Conservation (phyloP, 2,888 invertebrate species). For the Junonia oenone region DNA sequence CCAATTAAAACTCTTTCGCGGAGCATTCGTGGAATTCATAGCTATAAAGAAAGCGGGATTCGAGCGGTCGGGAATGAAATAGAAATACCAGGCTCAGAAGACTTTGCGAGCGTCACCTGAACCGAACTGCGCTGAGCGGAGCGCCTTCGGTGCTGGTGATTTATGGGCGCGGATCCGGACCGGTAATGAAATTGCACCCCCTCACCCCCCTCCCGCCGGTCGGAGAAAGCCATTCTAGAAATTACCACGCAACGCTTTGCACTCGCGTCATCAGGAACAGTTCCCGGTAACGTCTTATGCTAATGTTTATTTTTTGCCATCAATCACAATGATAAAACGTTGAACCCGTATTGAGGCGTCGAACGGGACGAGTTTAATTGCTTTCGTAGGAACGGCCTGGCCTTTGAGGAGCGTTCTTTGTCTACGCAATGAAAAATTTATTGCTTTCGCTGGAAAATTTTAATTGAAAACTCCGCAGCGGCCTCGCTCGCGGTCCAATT, state of each 20-base stretch:
- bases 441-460: constrained; percentile 62
- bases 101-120: constrained; percentile 77
- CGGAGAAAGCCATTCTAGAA: constrained; percentile 69
- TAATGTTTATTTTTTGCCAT: constrained; percentile 58
- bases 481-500: constrained; percentile 25
- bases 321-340: constrained; percentile 36
- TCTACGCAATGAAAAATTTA: constrained; percentile 64
- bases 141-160: constrained; percentile 79
- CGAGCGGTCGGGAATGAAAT: constrained; percentile 56
- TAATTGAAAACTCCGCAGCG: constrained; percentile 46
- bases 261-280: constrained; percentile 45
- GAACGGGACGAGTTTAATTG: constrained; percentile 40
- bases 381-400: constrained; percentile 37
- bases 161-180: constrained; percentile 79
- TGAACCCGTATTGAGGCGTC: constrained; percentile 31
- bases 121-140: constrained; percentile 70
- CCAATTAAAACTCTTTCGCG: constrained; percentile 64
- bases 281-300: constrained; percentile 48
- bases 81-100: constrained; percentile 69
- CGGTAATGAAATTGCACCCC: constrained; percentile 80
- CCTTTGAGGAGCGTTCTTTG: constrained; percentile 46
- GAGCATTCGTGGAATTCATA: constrained; percentile 63
- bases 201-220: constrained; percentile 55
- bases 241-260: constrained; percentile 75
- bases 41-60: constrained; percentile 73